Base-by-base conservation (phyloP, 2,797 vertebrate genomes). In the Centropyge bicolor region DNA sequence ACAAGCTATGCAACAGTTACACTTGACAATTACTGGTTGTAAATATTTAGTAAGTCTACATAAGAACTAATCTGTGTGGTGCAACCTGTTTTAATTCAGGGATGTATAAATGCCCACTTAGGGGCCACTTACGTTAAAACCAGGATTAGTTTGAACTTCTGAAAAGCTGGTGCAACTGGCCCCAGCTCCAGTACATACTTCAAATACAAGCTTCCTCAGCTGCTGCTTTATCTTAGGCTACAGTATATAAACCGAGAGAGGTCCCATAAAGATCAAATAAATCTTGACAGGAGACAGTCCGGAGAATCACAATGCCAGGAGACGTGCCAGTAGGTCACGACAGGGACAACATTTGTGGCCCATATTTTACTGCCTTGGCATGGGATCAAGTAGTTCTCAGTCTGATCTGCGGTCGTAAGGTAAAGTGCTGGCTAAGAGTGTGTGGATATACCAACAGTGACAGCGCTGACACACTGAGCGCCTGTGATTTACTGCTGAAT, bases 221-320 rank as follows among this genome's bases (percentile, higher is more conserved):
- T 56, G 56, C 79, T 67, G 82, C 78, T 89, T 84, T 81, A 70
- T 88, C 86, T 86, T n/a, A 17, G 66, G 83, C 87, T 76, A 86
- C 84, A 89, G 81, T 87, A 77, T 88, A 87, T 91, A 88, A 89
- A 90, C 78, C 40, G 73, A 54, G 62, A 91, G 84, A 80, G 82
- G 74, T 74, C 85, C 85, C 63, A 90, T 92, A 91, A 93, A 92
- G 89, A 91, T 91, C 87, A 74, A 83, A 92, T 94, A 92, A 92
- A 93, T 91, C 88, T 65, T 69, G 80, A 88, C 87, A 82, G 82
- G 67, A 86, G 81, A 86, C 87, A 55, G 78, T 86, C 70, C 86
- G 38, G 78, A 87, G 86, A 89, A 93, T 89, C 86, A 88, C 91
- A 87, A 77, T 76, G 89, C 85, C 84, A 90, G 72, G 48, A 91